These are phyloP conservation scores for Theonella swinhoei DNA, from an alignment of 37 sponge, comb jelly and placozoan species.

Conservation along the genomic window DNA sequence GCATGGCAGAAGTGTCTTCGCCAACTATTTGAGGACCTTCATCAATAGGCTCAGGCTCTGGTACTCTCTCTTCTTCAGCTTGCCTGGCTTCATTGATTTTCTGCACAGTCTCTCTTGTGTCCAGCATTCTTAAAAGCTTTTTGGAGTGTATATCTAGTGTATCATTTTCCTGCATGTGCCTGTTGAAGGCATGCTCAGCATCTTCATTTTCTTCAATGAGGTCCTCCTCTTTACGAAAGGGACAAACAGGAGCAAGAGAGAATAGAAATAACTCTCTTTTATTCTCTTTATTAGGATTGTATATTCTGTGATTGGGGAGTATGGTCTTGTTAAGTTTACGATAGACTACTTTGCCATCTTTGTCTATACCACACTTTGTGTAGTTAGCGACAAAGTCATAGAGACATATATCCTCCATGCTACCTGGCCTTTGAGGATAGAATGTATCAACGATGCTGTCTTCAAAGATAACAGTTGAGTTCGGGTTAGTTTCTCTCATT, in stretches of 20 bases:
- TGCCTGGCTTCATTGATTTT: constrained; percentile 54
- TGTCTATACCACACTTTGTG: constrained; percentile 7
- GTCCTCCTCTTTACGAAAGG: constrained; percentile 38
- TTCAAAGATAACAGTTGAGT: constrained; percentile 27
- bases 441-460: constrained; percentile 23
- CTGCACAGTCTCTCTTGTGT: constrained; percentile 2
- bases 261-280: constrained; percentile 36
- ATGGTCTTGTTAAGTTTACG: constrained; percentile 6
- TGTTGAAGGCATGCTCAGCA: constrained; percentile 42
- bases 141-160: constrained; percentile 17
- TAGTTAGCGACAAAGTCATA: too few relatives aligned
- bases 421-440: constrained; percentile 51
- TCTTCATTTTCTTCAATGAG: constrained; percentile 38
- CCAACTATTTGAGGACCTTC: constrained; percentile 46
- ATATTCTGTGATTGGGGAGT: constrained; percentile 34
- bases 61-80: too few relatives aligned
- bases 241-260: constrained; percentile 42
- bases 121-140: constrained; percentile 44
- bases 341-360: constrained; percentile 14
- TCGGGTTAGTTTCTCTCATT: constrained; percentile 36
- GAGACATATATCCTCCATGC: constrained; percentile 49
- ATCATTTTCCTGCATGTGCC: neutral
- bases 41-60: too few relatives aligned
- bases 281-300: constrained; percentile 39
- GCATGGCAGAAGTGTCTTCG: constrained; percentile 50